A percentile compares a stretch with the other conserved stretches of the same genome.
These are phyloP conservation scores for Sparidentex hasta DNA, from an alignment of 2,797 vertebrate species.

Conservation along the genomic window DNA sequence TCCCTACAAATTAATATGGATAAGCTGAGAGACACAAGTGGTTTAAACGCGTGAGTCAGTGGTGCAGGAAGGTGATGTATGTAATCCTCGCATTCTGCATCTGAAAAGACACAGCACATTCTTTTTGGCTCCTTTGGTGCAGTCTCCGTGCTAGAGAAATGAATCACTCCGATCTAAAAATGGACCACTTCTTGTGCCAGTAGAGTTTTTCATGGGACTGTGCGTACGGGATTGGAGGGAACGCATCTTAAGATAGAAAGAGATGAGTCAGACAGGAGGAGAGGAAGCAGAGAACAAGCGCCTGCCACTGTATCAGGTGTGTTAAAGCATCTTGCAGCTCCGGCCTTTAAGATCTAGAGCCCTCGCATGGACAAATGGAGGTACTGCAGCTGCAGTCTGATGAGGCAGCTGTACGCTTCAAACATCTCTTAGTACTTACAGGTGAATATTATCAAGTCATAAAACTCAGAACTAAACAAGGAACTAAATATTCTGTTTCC, in stretches of 20 bases:
- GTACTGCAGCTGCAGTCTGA: conserved; percentile 48
- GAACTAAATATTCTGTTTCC: neutral
- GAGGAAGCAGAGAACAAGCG: conserved; percentile 48
- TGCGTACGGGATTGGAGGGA: conserved; percentile 56
- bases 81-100: conserved; percentile 41
- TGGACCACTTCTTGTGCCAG: conserved; percentile 26
- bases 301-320: conserved; percentile 44
- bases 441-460: conserved; percentile 4
- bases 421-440: neutral
- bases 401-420: neutral
- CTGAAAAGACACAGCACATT: neutral
- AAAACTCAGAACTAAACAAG: neutral
- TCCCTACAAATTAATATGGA: conserved; percentile 43
- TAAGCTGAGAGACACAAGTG: conserved; percentile 42
- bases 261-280: conserved; percentile 74
- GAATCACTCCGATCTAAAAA: conserved; percentile 65
- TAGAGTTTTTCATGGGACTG: conserved; percentile 39
- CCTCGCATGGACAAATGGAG: conserved; percentile 43
- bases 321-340: conserved; percentile 25
- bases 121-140: conserved; percentile 35
- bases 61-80: conserved; percentile 39
- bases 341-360: conserved; percentile 30
- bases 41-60: conserved; percentile 53
- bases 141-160: conserved; percentile 47
- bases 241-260: conserved; percentile 75